Evolutionary conservation across 1,140 invertebrate species (phyloP).

Genomic region (Halotydeus destructor): DNA sequence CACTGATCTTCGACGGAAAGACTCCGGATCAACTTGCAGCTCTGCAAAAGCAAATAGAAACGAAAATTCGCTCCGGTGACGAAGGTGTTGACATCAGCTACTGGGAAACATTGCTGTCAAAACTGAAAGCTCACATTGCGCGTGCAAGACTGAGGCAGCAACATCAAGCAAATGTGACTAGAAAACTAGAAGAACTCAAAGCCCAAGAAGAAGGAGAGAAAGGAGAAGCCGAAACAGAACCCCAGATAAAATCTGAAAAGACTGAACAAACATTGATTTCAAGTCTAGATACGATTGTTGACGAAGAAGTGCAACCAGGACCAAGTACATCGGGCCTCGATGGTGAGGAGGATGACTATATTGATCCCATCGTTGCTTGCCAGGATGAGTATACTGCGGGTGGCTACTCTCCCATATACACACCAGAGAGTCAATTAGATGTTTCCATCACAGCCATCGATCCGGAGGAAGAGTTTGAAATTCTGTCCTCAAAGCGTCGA

Average conservation of each 20-base stretch:
- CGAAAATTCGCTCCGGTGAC: slow-evolving; percentile 56
- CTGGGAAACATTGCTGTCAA: slow-evolving; percentile 82
- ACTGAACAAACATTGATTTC: too few relatives aligned
- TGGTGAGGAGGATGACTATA: too few relatives aligned
- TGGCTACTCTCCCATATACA: slow-evolving; percentile 57
- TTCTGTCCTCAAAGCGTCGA: slow-evolving; percentile 42
- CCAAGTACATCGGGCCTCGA: too few relatives aligned
- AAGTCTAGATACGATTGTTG: slow-evolving; percentile 14
- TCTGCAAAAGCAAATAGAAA: slow-evolving; percentile 64
- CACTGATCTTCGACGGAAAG: slow-evolving; percentile 78
- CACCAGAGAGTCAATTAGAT: slow-evolving; percentile 45
- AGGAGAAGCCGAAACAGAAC: neutral
- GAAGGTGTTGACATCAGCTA: slow-evolving; percentile 88
- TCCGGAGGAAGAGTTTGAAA: slow-evolving; percentile 51
- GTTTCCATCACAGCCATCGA: slow-evolving; percentile 56
- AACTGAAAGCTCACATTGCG: slow-evolving; percentile 88
- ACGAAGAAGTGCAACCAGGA: slow-evolving; percentile 22
- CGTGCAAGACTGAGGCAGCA: slow-evolving; percentile 68
- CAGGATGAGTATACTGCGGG: slow-evolving; percentile 47
- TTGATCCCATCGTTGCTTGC: too few relatives aligned
- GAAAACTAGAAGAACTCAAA: slow-evolving; percentile 58
- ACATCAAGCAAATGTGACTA: slow-evolving; percentile 71
- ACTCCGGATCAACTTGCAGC: slow-evolving; percentile 59
- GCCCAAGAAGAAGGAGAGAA: neutral
- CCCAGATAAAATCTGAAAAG: neutral